Conservation (phyloP, 2,797 vertebrate species). For the Phalanger gymnotis region DNA sequence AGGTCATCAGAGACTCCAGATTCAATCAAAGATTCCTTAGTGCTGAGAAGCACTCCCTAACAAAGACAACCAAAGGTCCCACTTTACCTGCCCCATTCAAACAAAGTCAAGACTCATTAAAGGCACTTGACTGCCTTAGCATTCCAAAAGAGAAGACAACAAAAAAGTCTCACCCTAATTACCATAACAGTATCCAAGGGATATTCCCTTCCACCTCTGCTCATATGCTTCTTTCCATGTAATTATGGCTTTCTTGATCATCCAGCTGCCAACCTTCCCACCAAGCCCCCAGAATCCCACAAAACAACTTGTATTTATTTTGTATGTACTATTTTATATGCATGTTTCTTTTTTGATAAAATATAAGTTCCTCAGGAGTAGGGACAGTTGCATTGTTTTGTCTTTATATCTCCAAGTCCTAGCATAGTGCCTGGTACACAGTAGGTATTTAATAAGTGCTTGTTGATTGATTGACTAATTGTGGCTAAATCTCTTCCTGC, state of each 20-base stretch:
- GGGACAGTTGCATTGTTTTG: not conserved
- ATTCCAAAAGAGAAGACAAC: no score
- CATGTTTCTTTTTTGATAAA: not conserved
- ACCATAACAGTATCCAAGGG: no score
- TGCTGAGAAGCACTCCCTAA: no score
- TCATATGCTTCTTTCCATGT: not conserved
- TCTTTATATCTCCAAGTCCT: not conserved
- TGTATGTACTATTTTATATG: not conserved
- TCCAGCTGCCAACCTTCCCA: not conserved
- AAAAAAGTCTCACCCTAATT: no score
- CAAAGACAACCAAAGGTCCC: no score
- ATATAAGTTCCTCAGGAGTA: not conserved
- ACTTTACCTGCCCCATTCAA: no score
- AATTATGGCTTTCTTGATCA: not conserved
- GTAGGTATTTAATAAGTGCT: not conserved
- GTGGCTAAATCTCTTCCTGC: not conserved
- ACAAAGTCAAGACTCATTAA: no score
- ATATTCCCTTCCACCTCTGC: not conserved
- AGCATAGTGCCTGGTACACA: not conserved
- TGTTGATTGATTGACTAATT: not conserved
- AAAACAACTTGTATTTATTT: not conserved
- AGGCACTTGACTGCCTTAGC: no score
- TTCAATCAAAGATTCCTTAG: no score
- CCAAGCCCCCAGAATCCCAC: not conserved
- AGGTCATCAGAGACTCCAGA: no score